phyloP scores from a whole-genome alignment of 2,888 invertebrate species.

The Andrena fulva region DNA sequence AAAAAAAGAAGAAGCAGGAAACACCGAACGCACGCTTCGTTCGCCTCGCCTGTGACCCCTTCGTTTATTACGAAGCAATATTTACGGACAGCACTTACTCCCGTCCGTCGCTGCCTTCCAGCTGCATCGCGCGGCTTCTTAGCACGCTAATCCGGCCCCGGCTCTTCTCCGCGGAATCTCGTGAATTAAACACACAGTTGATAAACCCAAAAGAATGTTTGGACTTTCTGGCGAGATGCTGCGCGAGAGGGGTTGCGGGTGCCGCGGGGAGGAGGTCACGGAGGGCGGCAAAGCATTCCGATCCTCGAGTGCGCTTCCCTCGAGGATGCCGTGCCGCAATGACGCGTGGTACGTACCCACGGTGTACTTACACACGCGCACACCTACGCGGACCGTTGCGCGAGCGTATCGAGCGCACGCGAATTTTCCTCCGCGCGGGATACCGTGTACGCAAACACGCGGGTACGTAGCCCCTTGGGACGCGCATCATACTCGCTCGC shows the following conservation, averaged over 20 bases:
- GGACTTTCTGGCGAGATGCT: slow-evolving; percentile 72
- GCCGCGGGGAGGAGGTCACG: slow-evolving; percentile 52
- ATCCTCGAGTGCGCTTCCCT: slow-evolving; percentile 71
- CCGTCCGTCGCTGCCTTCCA: slow-evolving; percentile 11
- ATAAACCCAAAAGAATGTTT: slow-evolving; percentile 78
- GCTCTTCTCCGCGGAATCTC: slow-evolving; percentile 65
- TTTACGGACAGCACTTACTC: slow-evolving; percentile 31
- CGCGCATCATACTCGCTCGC: slow-evolving; percentile 36
- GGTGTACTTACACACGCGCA: slow-evolving; percentile 16
- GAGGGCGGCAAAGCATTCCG: slow-evolving; percentile 80
- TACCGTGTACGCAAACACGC: slow-evolving; percentile 34
- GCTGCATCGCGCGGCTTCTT: slow-evolving; percentile 19
- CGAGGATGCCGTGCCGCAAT: slow-evolving; percentile 60
- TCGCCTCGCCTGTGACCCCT: neutral
- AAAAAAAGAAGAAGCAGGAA: neutral
- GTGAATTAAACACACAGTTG: slow-evolving; percentile 79
- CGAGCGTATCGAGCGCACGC: slow-evolving; percentile 4
- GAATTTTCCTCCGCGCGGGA: slow-evolving; percentile 52
- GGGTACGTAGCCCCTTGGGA: slow-evolving; percentile 35
- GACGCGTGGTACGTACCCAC: slow-evolving; percentile 40
- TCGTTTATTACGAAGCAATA: slow-evolving; percentile 47
- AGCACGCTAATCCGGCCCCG: slow-evolving; percentile 32
- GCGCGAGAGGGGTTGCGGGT: slow-evolving; percentile 27
- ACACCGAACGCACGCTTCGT: neutral
- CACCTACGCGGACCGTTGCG: neutral